Conservation (phyloP, 2,888 invertebrate species). For the Folsomia candida region DNA sequence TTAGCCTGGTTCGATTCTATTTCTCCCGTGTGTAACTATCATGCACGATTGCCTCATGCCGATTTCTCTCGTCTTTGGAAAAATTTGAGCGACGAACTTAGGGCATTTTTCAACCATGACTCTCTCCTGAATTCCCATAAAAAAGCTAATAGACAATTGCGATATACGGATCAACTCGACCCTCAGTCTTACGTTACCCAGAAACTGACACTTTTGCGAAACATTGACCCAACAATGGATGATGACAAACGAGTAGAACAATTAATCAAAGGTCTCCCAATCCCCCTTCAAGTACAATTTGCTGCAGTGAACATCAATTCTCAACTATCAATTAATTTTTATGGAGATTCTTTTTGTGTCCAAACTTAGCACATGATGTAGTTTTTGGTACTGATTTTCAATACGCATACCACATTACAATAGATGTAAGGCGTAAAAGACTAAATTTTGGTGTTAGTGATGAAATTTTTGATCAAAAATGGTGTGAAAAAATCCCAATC, state of each 20-base stretch:
- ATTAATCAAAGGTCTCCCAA: conserved; percentile 10
- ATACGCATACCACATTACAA: too few relatives aligned
- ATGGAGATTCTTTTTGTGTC: too few relatives aligned
- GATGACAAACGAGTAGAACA: not conserved
- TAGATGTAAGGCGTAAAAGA: too few relatives aligned
- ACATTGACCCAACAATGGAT: conserved; percentile 10
- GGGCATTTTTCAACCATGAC: conserved; percentile 15
- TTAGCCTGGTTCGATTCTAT: not conserved
- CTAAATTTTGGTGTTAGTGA: too few relatives aligned
- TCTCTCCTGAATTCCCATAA: not conserved
- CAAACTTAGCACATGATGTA: too few relatives aligned
- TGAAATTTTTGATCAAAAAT: too few relatives aligned
- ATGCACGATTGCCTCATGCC: not conserved
- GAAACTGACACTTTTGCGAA: conserved; percentile 3
- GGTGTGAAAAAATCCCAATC: too few relatives aligned
- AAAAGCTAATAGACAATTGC: not conserved
- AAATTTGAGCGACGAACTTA: too few relatives aligned
- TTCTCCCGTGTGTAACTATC: not conserved
- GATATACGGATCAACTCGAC: conserved; percentile 8
- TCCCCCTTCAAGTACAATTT: too few relatives aligned
- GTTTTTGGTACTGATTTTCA: too few relatives aligned
- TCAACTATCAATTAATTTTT: too few relatives aligned
- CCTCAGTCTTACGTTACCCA: conserved; percentile 15
- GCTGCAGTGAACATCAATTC: too few relatives aligned
- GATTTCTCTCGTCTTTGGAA: not conserved